Percentiles rank a stretch among this genome's conserved stretches.
phyloP scores from a whole-genome alignment of 2,797 vertebrate genomes.

The Accipiter fasciatus region DNA sequence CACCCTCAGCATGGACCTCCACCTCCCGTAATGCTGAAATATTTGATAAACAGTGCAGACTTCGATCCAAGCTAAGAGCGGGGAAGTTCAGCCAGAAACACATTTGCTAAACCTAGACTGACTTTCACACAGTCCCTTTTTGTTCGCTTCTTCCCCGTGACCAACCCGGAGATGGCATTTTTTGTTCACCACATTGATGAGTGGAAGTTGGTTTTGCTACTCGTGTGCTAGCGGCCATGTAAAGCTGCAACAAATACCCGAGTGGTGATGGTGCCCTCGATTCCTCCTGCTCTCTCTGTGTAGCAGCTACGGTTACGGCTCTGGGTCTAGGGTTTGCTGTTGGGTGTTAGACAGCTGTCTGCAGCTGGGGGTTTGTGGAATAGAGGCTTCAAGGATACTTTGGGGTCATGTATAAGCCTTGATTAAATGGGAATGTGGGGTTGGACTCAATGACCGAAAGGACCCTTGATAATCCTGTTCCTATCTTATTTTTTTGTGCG shows the following conservation, averaged over 20 bases:
- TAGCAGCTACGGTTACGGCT: neutral
- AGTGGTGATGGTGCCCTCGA: neutral
- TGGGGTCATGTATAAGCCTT: neutral
- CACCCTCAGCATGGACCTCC: neutral
- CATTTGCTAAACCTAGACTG: neutral
- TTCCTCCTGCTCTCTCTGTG: neutral
- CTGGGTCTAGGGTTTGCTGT: neutral
- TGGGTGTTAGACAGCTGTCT: neutral
- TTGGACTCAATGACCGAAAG: neutral
- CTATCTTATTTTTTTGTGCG: neutral
- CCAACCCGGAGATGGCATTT: neutral
- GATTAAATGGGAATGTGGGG: neutral
- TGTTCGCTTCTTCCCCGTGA: neutral
- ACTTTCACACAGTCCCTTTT: neutral
- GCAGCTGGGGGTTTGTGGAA: neutral
- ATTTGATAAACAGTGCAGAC: neutral
- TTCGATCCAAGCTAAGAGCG: neutral
- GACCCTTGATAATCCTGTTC: neutral
- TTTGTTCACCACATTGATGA: neutral
- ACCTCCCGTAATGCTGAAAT: neutral
- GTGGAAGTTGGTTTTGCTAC: neutral
- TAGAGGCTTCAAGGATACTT: neutral
- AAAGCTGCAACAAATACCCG: neutral
- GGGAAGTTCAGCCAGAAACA: neutral
- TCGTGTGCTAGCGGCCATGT: accelerated